Conservation (phyloP, 2,797 vertebrate genomes). For the Alfaro cultratus region DNA sequence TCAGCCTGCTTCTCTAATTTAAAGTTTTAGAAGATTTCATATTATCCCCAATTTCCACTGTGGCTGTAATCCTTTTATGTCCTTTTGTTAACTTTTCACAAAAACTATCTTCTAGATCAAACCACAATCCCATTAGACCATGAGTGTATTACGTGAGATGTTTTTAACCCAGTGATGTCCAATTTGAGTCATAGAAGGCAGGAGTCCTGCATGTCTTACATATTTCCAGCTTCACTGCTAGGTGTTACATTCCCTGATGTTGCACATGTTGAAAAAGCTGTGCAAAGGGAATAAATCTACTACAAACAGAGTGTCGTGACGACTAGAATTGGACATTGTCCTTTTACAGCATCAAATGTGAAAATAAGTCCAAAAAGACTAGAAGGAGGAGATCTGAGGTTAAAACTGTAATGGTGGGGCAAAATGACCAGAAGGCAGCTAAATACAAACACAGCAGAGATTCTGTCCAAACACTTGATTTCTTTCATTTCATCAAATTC, state of each 20-base stretch:
- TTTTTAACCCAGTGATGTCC: not conserved
- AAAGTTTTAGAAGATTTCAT: not conserved
- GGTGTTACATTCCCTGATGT: not conserved
- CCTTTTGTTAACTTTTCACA: not conserved
- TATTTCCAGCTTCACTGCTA: not conserved
- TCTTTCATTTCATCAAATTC: not conserved
- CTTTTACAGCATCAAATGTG: not conserved
- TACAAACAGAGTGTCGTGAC: not conserved
- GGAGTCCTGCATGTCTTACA: not conserved
- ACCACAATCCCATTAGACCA: not conserved
- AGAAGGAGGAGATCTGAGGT: not conserved
- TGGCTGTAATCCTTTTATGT: not conserved
- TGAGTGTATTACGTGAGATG: not conserved
- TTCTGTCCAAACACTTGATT: not conserved
- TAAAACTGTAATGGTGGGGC: not conserved
- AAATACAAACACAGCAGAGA: not conserved
- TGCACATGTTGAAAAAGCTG: not conserved
- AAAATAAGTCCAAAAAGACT: not conserved
- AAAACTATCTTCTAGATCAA: not conserved
- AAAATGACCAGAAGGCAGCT: not conserved
- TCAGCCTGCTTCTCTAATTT: not conserved
- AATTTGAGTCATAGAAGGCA: not conserved
- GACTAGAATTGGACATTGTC: not conserved
- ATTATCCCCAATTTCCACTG: not conserved
- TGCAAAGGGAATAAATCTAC: not conserved